Base-by-base conservation (phyloP, 2,113 vertebrate species). In the Synchiropus splendidus region DNA sequence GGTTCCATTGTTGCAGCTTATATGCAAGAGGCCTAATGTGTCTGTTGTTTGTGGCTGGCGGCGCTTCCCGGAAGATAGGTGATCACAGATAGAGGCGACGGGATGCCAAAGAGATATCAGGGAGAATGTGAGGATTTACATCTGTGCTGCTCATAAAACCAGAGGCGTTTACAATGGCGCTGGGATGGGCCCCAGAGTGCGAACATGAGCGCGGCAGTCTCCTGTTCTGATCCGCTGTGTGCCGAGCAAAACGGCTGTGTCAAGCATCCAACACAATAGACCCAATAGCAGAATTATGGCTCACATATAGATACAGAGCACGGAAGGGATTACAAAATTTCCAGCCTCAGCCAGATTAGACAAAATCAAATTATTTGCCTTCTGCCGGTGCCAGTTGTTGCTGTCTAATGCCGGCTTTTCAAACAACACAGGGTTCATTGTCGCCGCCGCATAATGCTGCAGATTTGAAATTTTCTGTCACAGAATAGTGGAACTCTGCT, bases 361-460 rank as follows among this genome's bases (percentile, higher is more conserved):
- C 77, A 79, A 83, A 43, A 85, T 85, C 80, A 82, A 81, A 85
- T 79, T 80, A 78, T 78, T 80, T 79, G 67, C 55, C 62, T 61
- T 56, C 60, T 64, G 4, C 56, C 36, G 56, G 55, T 74, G 80
- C 81, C 83, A 82, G 75, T 73, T 69, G 79, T 76, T 59, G 70
- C 58, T 47, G 67, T 79, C 70, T 82, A 83, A 86, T 78, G 72
- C 78, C 78, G 72, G 78, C 74, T 79, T 83, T 84, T 79, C 78
- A 78, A 81, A 83, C 73, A 79, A 82, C 76, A 78, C 67, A 75
- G 81, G 72, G 79, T 70, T 78, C 75, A 77, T 83, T 84, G 78
- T 79, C 72, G 64, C 62, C 67, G 66, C 60, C 14, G 16, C 59
- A 80, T 71, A 79, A 78, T 70, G 68, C 73, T 42, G 64, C 75